Conservation (phyloP, 1,140 invertebrate genomes). For the Trichomalopsis sarcophagae region DNA sequence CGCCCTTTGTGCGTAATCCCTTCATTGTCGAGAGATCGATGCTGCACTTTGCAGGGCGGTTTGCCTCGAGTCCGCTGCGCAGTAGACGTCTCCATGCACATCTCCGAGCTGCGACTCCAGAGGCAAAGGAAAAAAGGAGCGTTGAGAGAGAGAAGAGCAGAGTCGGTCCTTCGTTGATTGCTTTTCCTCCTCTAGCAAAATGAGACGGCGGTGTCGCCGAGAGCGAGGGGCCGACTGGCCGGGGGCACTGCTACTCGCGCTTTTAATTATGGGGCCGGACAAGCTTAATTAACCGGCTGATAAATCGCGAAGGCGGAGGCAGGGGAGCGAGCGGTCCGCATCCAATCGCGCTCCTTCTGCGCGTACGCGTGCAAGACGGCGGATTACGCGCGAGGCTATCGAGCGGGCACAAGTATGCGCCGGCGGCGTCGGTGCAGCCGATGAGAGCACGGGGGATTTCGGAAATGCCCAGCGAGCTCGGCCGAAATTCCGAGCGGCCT, state of each 20-base stretch:
- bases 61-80: no score
- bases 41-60: no score
- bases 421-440: no score
- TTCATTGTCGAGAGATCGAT: constrained; percentile 31
- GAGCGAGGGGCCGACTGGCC: no score
- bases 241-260: constrained; percentile 8
- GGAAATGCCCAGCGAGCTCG: not conserved
- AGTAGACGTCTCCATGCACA: no score
- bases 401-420: no score
- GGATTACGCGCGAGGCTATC: no score
- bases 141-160: constrained; percentile 4
- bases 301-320: constrained; percentile 32
- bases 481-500: not conserved
- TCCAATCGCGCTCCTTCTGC: no score
- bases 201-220: not conserved
- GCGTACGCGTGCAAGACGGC: no score
- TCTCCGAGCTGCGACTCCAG: no score
- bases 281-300: constrained; percentile 41
- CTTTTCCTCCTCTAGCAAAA: constrained; percentile 47
- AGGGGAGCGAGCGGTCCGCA: no score
- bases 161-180: constrained; percentile 30
- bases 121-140: no score
- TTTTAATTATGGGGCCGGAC: constrained; percentile 47
- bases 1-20: constrained; percentile 44
- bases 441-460: not conserved